These are phyloP conservation scores for Myotis brandtii DNA, from an alignment of 2,113 vertebrate genomes.

Conservation along the genomic window DNA sequence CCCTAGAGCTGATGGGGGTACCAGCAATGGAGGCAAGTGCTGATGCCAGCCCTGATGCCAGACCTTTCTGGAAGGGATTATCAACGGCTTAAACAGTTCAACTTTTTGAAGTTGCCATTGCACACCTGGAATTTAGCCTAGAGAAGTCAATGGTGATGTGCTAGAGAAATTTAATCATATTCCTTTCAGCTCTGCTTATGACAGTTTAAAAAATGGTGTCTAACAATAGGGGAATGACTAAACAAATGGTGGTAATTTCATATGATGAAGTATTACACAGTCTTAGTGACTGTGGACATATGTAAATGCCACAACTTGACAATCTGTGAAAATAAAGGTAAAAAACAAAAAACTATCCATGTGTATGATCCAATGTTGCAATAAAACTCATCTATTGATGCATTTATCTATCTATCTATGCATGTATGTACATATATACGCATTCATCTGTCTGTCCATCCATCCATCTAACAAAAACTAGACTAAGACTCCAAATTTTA, in stretches of 20 bases:
- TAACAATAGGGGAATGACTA: background rate
- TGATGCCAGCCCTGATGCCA: background rate
- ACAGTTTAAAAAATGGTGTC: background rate
- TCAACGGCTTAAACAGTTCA: background rate
- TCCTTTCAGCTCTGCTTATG: background rate
- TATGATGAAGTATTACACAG: background rate
- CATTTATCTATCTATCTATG: background rate
- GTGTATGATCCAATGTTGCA: background rate
- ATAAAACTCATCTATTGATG: background rate
- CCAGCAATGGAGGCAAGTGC: fast-evolving
- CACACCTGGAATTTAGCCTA: background rate
- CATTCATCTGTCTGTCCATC: no score
- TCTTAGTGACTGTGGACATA: background rate
- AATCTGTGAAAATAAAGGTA: background rate
- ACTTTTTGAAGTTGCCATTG: background rate
- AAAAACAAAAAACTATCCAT: background rate
- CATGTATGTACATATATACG: no score
- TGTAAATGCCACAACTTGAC: background rate
- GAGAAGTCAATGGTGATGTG: background rate
- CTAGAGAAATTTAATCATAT: background rate
- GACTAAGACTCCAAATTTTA: background rate
- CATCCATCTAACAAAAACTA: background rate
- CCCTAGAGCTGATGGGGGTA: background rate
- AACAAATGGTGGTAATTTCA: background rate
- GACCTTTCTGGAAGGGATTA: background rate